Evolutionary conservation across 2,113 vertebrate genomes (phyloP).

Genomic region (Colaptes auratus): DNA sequence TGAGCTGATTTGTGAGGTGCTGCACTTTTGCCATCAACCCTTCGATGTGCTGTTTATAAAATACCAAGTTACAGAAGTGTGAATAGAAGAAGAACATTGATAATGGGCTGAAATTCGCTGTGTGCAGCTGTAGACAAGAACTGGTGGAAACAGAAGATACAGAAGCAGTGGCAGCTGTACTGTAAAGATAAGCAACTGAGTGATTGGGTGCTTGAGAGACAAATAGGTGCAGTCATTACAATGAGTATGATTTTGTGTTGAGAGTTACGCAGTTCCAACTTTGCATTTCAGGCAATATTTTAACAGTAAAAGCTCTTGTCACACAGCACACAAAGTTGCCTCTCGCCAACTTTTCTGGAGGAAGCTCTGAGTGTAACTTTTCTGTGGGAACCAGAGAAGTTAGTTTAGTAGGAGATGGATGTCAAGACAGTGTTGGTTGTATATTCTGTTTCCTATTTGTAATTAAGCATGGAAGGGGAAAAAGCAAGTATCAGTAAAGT

Average conservation of each 20-base stretch:
- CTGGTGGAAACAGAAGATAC: background rate
- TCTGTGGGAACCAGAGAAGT: background rate
- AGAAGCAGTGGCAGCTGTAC: background rate
- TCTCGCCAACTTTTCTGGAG: background rate
- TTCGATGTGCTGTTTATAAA: constrained; percentile 3
- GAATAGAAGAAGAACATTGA: background rate
- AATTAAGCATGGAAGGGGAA: background rate
- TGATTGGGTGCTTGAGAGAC: background rate
- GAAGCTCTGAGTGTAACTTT: background rate
- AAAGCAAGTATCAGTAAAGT: background rate
- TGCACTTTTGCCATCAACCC: background rate
- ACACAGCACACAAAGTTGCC: background rate
- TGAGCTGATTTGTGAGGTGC: constrained; percentile 1
- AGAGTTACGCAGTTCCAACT: background rate
- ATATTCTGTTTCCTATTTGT: background rate
- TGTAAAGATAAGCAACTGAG: background rate
- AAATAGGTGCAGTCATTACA: background rate
- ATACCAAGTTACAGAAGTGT: background rate
- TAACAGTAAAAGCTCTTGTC: background rate
- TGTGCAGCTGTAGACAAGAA: background rate
- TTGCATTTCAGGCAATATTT: background rate
- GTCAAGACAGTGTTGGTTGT: background rate
- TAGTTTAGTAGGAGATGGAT: background rate
- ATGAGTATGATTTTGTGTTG: background rate
- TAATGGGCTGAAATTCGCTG: background rate